Conservation (phyloP, 2,888 invertebrate species). For the Bursaphelenchus okinawaensis region DNA sequence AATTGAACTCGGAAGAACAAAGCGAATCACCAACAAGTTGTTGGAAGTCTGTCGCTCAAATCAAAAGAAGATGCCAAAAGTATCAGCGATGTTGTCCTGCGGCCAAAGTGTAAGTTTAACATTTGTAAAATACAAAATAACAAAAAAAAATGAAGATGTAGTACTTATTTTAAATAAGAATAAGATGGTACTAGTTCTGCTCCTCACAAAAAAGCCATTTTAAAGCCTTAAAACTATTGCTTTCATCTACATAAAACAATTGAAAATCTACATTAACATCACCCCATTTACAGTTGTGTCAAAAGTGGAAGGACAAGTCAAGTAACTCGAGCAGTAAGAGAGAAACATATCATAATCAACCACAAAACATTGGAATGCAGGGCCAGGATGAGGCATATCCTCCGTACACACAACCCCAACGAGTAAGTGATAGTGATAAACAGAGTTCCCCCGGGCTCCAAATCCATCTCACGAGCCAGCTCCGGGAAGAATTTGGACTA, state of each 20-base stretch:
- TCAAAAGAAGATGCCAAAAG: slow-evolving; percentile 19
- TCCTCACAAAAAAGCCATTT: no score
- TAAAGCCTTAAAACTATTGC: no score
- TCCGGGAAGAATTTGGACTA: no score
- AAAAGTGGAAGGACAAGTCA: slow-evolving; percentile 16
- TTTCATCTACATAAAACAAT: no score
- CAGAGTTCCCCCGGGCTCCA: no score
- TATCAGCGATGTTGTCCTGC: slow-evolving; percentile 30
- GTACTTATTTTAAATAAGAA: no score
- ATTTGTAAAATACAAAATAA: no score
- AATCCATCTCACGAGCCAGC: no score
- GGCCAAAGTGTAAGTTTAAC: slow-evolving; percentile 24
- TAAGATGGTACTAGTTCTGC: no score
- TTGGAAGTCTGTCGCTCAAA: slow-evolving; percentile 23
- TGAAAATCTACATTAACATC: no score
- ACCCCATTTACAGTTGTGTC: no score
- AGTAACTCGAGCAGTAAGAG: slow-evolving; percentile 22
- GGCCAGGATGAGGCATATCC: slow-evolving; percentile 14
- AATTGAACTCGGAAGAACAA: not conserved
- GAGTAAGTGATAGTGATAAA: not conserved
- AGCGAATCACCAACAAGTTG: slow-evolving; percentile 10
- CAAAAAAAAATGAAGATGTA: no score
- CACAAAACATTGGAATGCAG: slow-evolving; percentile 26
- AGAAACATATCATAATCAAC: slow-evolving; percentile 29
- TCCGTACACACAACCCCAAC: not conserved